These are phyloP conservation scores for Scaptodrosophila latifasciaeformis DNA, from an alignment of 2,888 invertebrate genomes.

Conservation along the genomic window DNA sequence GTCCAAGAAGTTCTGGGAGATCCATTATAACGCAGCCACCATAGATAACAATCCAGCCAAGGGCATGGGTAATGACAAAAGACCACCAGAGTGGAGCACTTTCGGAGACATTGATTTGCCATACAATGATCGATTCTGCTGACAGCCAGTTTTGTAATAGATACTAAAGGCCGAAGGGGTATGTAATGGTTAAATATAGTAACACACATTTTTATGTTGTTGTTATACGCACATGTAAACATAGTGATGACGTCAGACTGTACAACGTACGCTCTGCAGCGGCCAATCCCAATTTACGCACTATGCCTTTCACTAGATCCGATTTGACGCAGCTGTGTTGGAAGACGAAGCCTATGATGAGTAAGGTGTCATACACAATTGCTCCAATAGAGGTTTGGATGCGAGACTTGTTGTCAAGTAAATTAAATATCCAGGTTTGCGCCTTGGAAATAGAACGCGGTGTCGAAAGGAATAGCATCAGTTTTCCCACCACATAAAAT, in stretches of 20 bases:
- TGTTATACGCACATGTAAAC: constrained; percentile 74
- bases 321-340: constrained; percentile 79
- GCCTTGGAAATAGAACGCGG: constrained; percentile 71
- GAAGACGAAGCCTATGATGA: constrained; percentile 77
- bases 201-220: constrained; percentile 7
- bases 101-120: constrained; percentile 77
- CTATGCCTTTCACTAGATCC: constrained; percentile 74
- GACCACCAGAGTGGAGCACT: constrained; percentile 75
- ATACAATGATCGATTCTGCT: constrained; percentile 76
- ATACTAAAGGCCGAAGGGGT: constrained; percentile 68
- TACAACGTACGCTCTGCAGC: constrained; percentile 76
- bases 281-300: constrained; percentile 74
- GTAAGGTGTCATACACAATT: constrained; percentile 75
- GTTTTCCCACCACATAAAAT: constrained; percentile 76
- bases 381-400: constrained; percentile 73
- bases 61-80: constrained; percentile 76
- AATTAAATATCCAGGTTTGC: constrained; percentile 70
- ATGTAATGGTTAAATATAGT: background rate
- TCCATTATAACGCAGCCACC: constrained; percentile 80
- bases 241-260: constrained; percentile 75
- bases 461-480: constrained; percentile 78
- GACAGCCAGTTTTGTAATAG: constrained; percentile 77
- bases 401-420: constrained; percentile 71
- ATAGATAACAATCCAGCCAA: constrained; percentile 79
- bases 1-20: constrained; percentile 78